A percentile compares a stretch with the other conserved stretches of the same genome.
phyloP scores from a whole-genome alignment of 2,113 vertebrate genomes.

The Neogale vison region DNA sequence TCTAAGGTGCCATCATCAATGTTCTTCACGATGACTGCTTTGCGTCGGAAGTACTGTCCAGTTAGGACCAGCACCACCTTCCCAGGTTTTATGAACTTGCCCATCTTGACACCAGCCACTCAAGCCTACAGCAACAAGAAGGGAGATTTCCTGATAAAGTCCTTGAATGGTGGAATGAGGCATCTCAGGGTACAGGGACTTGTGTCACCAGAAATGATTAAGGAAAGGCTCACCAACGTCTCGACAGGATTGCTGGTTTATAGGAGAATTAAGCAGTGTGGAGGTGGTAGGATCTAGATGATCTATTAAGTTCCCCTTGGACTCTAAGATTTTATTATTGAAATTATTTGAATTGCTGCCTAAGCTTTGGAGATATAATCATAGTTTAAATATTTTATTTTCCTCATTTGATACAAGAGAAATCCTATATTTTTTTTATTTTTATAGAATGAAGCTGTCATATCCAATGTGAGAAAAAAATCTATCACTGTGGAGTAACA shows the following conservation, averaged over 20 bases:
- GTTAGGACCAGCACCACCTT: background rate
- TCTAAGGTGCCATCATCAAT: background rate
- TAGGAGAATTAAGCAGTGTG: background rate
- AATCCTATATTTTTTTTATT: background rate
- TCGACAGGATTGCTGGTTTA: background rate
- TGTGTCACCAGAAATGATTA: background rate
- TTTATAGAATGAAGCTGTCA: background rate
- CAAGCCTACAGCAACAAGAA: background rate
- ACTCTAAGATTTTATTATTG: slow-evolving; percentile 14
- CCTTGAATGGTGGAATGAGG: background rate
- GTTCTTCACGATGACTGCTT: background rate
- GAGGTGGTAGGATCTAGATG: background rate
- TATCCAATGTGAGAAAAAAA: background rate
- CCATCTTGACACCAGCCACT: background rate
- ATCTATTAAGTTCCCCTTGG: background rate
- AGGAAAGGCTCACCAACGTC: background rate
- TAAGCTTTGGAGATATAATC: background rate
- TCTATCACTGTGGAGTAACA: background rate
- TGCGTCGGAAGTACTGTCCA: background rate
- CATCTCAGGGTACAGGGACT: background rate
- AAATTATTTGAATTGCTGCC: background rate
- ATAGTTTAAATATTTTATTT: slow-evolving; percentile 13
- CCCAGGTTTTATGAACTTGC: background rate
- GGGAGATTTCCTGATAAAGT: background rate
- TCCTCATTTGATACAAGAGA: background rate